Conservation (phyloP, 2,888 invertebrate genomes). For the Phymatocera aterrima region DNA sequence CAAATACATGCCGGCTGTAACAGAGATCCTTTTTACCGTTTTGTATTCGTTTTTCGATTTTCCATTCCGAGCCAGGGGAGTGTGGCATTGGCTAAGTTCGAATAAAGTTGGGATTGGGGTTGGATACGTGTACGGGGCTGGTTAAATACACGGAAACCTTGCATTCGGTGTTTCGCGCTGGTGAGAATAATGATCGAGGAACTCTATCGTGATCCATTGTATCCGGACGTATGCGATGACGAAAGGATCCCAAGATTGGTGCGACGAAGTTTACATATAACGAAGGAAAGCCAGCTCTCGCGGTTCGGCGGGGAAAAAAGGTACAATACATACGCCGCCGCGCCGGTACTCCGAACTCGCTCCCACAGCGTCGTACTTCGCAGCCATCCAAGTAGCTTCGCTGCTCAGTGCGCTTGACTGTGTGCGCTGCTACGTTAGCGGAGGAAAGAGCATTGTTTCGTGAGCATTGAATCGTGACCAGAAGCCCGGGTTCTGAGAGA, state of each 20-base stretch:
- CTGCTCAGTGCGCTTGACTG: not conserved
- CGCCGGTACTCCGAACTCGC: not conserved
- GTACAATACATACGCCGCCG: too few relatives aligned
- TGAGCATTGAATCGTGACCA: conserved; percentile 35
- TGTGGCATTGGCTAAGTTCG: not conserved
- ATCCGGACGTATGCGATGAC: too few relatives aligned
- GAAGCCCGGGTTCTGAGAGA: not conserved
- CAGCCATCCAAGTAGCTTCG: not conserved
- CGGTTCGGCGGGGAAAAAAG: too few relatives aligned
- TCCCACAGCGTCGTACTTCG: not conserved
- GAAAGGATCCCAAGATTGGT: too few relatives aligned
- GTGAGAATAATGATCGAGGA: too few relatives aligned
- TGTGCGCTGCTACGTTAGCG: conserved; percentile 4
- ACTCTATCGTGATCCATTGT: too few relatives aligned
- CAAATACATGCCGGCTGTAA: conserved; percentile 33
- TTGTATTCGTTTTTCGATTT: conserved; percentile 31
- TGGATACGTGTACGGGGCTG: not conserved
- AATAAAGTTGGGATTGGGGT: not conserved
- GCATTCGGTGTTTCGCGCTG: too few relatives aligned
- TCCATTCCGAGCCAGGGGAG: conserved; percentile 16
- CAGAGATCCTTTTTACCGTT: conserved; percentile 28
- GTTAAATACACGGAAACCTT: not conserved
- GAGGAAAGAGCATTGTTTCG: conserved; percentile 17
- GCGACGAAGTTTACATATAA: too few relatives aligned
- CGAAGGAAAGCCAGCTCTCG: too few relatives aligned